Conservation (phyloP, 2,888 invertebrate species). For the Megamerina dolium region DNA sequence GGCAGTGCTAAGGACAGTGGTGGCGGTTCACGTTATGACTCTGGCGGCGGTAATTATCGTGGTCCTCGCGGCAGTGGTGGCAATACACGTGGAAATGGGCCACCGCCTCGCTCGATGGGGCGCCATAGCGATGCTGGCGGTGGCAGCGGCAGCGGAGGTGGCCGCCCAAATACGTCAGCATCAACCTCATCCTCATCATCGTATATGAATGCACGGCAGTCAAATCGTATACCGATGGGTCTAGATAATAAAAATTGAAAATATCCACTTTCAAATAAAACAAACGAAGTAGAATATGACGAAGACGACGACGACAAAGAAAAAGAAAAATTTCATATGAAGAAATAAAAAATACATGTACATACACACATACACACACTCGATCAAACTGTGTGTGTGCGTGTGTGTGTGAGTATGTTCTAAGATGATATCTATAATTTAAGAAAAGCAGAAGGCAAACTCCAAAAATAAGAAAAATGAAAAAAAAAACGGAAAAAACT, state of each 20-base stretch:
- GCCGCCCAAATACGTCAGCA: no score
- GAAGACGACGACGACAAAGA: slow-evolving; percentile 16
- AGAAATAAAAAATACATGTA: slow-evolving; percentile 13
- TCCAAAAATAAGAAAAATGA: slow-evolving; percentile 3
- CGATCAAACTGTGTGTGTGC: no score
- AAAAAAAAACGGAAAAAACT: not conserved
- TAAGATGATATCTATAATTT: no score
- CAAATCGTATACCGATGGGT: slow-evolving; percentile 27
- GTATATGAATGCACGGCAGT: slow-evolving; percentile 37
- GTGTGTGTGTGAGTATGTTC: no score
- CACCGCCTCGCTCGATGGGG: slow-evolving; percentile 34
- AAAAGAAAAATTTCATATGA: slow-evolving; percentile 4
- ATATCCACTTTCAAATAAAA: slow-evolving; percentile 7
- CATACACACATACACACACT: slow-evolving; percentile 8
- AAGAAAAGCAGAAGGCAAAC: no score
- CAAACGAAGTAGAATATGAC: slow-evolving; percentile 27
- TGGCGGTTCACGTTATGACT: slow-evolving; percentile 36
- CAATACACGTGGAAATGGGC: slow-evolving; percentile 29
- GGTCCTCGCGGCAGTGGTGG: slow-evolving; percentile 37
- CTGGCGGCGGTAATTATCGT: slow-evolving; percentile 35
- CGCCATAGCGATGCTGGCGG: slow-evolving; percentile 23
- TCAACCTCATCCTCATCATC: slow-evolving; percentile 26
- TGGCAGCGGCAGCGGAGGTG: slow-evolving; percentile 28
- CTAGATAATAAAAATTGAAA: slow-evolving; percentile 39
- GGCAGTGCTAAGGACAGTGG: slow-evolving; percentile 25